These are phyloP conservation scores for Microcaecilia unicolor DNA, from an alignment of 2,797 vertebrate species.

Conservation along the genomic window DNA sequence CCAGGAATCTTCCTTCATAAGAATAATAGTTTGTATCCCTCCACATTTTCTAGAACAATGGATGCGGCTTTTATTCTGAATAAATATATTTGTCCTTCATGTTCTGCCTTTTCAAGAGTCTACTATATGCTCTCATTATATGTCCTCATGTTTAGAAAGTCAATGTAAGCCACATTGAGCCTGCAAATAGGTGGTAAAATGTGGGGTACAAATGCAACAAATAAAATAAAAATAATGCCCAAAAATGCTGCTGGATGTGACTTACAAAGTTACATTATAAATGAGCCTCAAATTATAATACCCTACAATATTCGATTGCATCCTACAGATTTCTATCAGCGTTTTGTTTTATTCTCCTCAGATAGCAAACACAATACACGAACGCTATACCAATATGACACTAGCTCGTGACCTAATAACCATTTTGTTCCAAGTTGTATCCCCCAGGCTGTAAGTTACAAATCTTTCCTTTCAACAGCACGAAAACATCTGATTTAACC, in stretches of 20 bases:
- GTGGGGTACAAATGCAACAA: too few species aligned
- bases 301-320: too few species aligned
- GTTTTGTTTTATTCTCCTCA: neutral
- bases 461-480: neutral
- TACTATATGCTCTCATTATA: neutral
- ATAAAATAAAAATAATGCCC: too few species aligned
- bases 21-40: too few species aligned
- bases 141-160: fast-evolving
- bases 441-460: neutral
- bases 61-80: fast-evolving
- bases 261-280: too few species aligned
- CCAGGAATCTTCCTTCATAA: too few species aligned
- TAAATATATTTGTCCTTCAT: neutral
- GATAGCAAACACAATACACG: neutral
- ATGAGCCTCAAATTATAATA: too few species aligned
- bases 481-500: constrained; percentile 25
- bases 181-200: too few species aligned
- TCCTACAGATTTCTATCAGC: neutral
- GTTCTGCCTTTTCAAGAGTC: neutral
- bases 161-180: too few species aligned
- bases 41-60: too few species aligned
- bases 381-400: neutral
- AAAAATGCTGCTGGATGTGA: too few species aligned
- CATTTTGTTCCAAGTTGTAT: neutral
- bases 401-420: neutral